Evolutionary conservation across 2,797 vertebrate genomes (phyloP).

Genomic region (Rousettus madagascariensis): DNA sequence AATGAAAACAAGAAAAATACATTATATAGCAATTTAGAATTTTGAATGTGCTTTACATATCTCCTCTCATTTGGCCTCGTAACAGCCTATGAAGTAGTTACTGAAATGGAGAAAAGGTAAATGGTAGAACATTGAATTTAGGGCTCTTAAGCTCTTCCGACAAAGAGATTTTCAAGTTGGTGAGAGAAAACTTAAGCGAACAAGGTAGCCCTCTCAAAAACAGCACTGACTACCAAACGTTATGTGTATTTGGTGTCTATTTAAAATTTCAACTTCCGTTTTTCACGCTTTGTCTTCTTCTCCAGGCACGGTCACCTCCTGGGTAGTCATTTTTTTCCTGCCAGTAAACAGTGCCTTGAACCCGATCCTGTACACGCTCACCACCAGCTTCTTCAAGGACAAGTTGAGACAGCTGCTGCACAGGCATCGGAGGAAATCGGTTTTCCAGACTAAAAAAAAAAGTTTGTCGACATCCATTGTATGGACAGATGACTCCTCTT

Average conservation of each 20-base stretch:
- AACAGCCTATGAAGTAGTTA: not conserved
- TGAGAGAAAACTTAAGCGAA: not conserved
- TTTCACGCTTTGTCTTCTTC: not conserved
- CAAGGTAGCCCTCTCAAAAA: not conserved
- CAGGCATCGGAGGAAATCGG: constrained; percentile 83
- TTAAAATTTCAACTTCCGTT: not conserved
- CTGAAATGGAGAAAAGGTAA: not conserved
- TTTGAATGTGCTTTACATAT: not conserved
- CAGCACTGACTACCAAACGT: not conserved
- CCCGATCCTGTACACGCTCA: constrained; percentile 89
- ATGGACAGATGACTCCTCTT: constrained; percentile 82
- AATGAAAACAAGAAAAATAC: not conserved
- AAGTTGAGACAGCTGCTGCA: constrained; percentile 88
- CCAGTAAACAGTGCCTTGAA: constrained; percentile 91
- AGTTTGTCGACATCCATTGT: constrained; percentile 84
- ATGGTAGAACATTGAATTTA: not conserved
- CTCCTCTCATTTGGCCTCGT: not conserved
- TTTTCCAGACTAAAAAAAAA: constrained; percentile 85
- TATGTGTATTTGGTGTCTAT: not conserved
- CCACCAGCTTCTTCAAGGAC: constrained; percentile 90
- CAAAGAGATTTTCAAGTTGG: not conserved
- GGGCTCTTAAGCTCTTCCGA: not conserved
- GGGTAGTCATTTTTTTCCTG: constrained; percentile 90
- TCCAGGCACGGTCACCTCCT: constrained; percentile 87
- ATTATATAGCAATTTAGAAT: not conserved